These are phyloP conservation scores for Clarias macrocephalus DNA, from an alignment of 2,113 vertebrate species.

Conservation along the genomic window DNA sequence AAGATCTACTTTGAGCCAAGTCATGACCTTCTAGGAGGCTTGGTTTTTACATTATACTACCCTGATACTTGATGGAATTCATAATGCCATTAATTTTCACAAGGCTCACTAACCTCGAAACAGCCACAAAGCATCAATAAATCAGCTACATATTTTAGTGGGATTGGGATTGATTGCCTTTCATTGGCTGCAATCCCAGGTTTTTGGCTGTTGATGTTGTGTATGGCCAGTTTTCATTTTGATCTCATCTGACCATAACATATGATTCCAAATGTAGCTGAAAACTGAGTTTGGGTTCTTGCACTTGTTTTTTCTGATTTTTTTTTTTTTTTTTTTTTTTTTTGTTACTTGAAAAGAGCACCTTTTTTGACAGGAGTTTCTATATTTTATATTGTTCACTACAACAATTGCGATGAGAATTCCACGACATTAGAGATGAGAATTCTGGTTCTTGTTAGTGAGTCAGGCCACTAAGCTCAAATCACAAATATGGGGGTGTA, in stretches of 20 bases:
- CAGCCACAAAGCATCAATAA: constrained; percentile 3
- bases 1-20: neutral
- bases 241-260: neutral
- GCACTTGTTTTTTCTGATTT: neutral
- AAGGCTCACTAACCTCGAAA: neutral
- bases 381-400: neutral
- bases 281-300: neutral
- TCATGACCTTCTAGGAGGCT: neutral
- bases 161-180: neutral
- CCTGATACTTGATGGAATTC: constrained; percentile 1
- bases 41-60: neutral
- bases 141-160: neutral
- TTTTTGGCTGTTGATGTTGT: neutral
- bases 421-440: neutral
- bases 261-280: neutral
- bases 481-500: neutral
- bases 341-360: neutral
- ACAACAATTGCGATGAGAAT: neutral
- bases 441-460: neutral
- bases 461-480: no score
- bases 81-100: neutral
- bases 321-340: no score
- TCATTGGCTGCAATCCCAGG: neutral
- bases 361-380: neutral
- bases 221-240: neutral